These are phyloP conservation scores for Parotia lawesii DNA, from an alignment of 2,113 vertebrate genomes.

Conservation along the genomic window DNA sequence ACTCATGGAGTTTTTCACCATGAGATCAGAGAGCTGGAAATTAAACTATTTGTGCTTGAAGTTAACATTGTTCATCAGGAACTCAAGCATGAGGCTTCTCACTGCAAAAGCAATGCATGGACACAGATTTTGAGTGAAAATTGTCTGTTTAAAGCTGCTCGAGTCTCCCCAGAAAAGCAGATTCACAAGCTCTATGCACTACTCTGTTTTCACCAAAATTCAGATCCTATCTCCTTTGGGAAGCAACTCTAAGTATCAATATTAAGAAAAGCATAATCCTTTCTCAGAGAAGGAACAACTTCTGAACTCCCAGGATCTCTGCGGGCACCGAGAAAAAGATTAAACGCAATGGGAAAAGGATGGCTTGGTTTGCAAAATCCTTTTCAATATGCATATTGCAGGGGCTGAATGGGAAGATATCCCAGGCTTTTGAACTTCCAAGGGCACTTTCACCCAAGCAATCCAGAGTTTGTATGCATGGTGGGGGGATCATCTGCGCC, in stretches of 20 bases:
- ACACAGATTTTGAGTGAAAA: not conserved
- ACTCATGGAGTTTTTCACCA: not conserved
- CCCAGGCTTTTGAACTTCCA: constrained; percentile 30
- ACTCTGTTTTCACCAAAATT: not conserved
- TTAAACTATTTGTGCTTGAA: not conserved
- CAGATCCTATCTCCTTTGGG: not conserved
- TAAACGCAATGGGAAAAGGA: not conserved
- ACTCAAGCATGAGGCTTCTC: not conserved
- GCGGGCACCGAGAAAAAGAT: not conserved
- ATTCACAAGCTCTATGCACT: not conserved
- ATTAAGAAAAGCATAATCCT: constrained; percentile 26
- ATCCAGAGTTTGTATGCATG: not conserved
- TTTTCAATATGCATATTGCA: constrained; percentile 28
- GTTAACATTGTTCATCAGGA: not conserved
- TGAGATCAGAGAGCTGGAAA: not conserved
- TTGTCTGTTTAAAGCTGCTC: not conserved
- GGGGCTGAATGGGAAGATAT: constrained; percentile 15
- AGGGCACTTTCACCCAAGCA: constrained; percentile 19
- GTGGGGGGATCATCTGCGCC: constrained; percentile 43
- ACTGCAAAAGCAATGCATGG: not conserved
- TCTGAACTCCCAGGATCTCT: not conserved
- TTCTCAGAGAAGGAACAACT: not conserved
- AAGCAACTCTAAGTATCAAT: not conserved
- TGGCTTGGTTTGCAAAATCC: constrained; percentile 11
- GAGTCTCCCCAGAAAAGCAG: not conserved